Evolutionary conservation across 2,888 invertebrate genomes (phyloP), one percentile per base, ranked within the genome.

Genomic region (Heteropelma amictum): DNA sequence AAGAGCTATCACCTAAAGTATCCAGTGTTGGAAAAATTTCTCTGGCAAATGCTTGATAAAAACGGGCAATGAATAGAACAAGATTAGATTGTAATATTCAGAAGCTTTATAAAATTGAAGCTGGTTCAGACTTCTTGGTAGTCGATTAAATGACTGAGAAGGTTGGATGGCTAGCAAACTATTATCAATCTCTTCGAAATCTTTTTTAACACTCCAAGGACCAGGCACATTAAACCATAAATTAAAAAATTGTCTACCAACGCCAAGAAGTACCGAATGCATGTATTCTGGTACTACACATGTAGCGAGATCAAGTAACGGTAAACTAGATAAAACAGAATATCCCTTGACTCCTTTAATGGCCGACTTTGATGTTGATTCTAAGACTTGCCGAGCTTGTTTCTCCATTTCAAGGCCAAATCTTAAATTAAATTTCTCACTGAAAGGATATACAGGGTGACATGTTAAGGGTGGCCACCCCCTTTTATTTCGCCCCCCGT

Each of bases 1-100:
- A 0, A 78, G 10, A 6, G 77, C 69, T 12, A 33, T 67, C 10
- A 81, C 80, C 0, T 79, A 63, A 8, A 79, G 49, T n/a, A 79
- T 69, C 77, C 76, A 81, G 64, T 82, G 79, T 47, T 81, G 73
- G 19, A 77, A 65, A 38, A 68, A 80, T 40, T 75, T 33, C 10
- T 61, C 53, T 7, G 73, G 67, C 30, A 81, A 72, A 63, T 74
- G 61, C 23, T 71, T 21, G 7, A 26, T 42, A 8, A 80, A 56
- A 8, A 35, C 1, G 53, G 80, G 78, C 1, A 81, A 26, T 10
- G 78, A 79, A 70, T 78, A 80, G 73, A 72, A 80, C 14, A 81
- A 65, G 7, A 81, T n/a, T n/a, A n/a, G n/a, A n/a, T n/a, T n/a
- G n/a, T n/a, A n/a, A n/a, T n/a, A n/a, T n/a, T n/a, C n/a, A 1